Evolutionary conservation across 2,888 invertebrate species (phyloP), one percentile per base, ranked within the genome.

Genomic region (Calameuta pallipes): DNA sequence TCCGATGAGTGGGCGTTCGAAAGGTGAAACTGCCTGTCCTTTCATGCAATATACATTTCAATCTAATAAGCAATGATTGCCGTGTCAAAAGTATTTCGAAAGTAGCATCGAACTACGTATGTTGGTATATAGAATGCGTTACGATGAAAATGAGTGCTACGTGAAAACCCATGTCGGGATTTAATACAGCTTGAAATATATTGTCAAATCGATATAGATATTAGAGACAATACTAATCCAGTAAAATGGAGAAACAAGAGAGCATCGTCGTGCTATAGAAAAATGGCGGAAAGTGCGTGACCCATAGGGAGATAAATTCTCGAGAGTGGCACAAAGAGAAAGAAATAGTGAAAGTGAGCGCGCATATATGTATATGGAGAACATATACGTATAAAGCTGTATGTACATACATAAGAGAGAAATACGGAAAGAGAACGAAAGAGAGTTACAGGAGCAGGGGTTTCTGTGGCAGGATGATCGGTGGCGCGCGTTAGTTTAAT

Each of bases 401-500:
- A 23, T 56, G 9, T 56, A 56, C 23, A 56, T 56, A 56, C 23
- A 56, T 56, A 56, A 56, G 56, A 56, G 56, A 56, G 56, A 56
- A 56, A 56, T 56, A 56, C 56, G 23, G 23, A 56, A 56, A 56
- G 56, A 56, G 56, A 56, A 56, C 6, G 56, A 56, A 56, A 56
- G 56, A 56, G 56, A 56, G 56, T 56, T 71, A 71, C 75, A 84
- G 87, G 86, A 86, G 85, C 83, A 85, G 83, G 87, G 81, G 87
- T 88, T 89, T 90, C 86, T 88, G 87, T 89, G 90, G 88, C 90
- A 85, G 90, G 86, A 89, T 91, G 91, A 91, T 91, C 87, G 90
- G 91, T 91, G 87, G 89, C 85, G 86, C 85, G 88, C 90, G 91
- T 90, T 91, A 91, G 90, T 90, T 91, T 91, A 91, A 91, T 91